A percentile compares a stretch with the other conserved stretches of the same genome.
Evolutionary conservation across 2,888 invertebrate genomes (phyloP).

Genomic region (Tetragonula carbonaria): DNA sequence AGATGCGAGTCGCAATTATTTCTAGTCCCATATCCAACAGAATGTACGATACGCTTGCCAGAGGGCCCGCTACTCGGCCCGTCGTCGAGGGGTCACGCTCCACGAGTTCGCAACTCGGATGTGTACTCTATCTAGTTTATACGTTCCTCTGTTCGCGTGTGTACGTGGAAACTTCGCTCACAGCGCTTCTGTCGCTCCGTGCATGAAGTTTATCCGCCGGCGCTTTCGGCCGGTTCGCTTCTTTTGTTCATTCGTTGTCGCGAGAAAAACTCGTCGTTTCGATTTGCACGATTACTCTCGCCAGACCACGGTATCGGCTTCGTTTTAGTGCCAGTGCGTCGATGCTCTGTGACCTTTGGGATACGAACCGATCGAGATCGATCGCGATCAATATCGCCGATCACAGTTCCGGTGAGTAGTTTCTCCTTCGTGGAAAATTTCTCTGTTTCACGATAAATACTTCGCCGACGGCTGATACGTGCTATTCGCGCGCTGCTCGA

Average conservation of each 20-base stretch:
- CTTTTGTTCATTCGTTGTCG: not conserved
- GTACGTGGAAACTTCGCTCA: constrained; percentile 29
- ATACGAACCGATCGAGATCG: not conserved
- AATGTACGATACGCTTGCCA: constrained; percentile 37
- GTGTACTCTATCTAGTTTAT: constrained; percentile 41
- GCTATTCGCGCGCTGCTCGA: not conserved
- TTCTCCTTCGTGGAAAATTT: not conserved
- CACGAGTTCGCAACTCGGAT: constrained; percentile 19
- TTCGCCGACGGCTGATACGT: not conserved
- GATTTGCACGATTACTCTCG: not conserved
- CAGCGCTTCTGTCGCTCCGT: constrained; percentile 52
- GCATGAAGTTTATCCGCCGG: constrained; percentile 74
- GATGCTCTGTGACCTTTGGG: not conserved
- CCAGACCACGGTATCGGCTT: too few species aligned
- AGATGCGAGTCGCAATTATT: constrained; percentile 56
- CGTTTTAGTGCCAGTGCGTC: constrained; percentile 10
- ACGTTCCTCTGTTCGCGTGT: constrained; percentile 38
- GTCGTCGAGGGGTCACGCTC: constrained; percentile 38
- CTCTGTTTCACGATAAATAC: not conserved
- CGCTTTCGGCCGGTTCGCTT: not conserved
- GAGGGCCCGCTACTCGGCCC: not conserved
- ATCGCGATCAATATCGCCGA: not conserved
- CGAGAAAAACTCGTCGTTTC: too few species aligned
- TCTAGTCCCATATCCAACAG: constrained; percentile 52
- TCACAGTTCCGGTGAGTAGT: not conserved